Base-by-base conservation (phyloP, 2,797 vertebrate species). In the Myripristis murdjan region DNA sequence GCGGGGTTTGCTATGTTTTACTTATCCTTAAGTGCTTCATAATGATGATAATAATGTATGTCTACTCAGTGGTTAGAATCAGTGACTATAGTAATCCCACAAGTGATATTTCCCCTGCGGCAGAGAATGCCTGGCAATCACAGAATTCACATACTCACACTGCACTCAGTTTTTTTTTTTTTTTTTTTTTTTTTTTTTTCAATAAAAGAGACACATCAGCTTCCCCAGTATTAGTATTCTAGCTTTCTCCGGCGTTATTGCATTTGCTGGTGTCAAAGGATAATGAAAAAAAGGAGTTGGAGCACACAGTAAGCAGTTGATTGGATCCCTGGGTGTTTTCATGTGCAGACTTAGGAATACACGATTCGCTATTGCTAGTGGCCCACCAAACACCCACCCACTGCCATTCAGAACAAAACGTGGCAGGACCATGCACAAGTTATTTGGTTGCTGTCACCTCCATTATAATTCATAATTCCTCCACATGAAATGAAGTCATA, bases 401-500 rank as follows among this genome's bases (percentile, higher is more conserved):
- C 56, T 47, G 65, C 64, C 53, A 77, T 71, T 72, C 61, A 68
- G 15, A 69, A 35, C 39, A 64, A 75, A 81, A 69, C 69, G 41
- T 39, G 15, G 48, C 39, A 63, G 20, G 43, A 85, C 57, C 69
- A 71, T 11, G 41, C 47, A 26, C 39, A 65, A 87, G 70, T 82
- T 82, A 85, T 88, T 87, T 83, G 54, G 46, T 74, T 73, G 78
- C 73, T 78, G 78, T 87, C 67, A 44, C 62, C 77, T 87, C 62
- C 57, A 53, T 85, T 85, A 69, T 49, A 70, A 76, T 59, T 82
- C 66, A 83, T 70, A 82, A 82, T 83, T 87, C 70, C 69, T 66
- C 39, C 63, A 54, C 67, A 71, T 54, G 18, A 81, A 87, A 89
- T 86, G 71, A 85, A 90, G 84, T 87, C 23, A 64, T 89, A 88